These are phyloP conservation scores for Diploptera punctata DNA, from an alignment of 2,888 invertebrate species.

Conservation along the genomic window DNA sequence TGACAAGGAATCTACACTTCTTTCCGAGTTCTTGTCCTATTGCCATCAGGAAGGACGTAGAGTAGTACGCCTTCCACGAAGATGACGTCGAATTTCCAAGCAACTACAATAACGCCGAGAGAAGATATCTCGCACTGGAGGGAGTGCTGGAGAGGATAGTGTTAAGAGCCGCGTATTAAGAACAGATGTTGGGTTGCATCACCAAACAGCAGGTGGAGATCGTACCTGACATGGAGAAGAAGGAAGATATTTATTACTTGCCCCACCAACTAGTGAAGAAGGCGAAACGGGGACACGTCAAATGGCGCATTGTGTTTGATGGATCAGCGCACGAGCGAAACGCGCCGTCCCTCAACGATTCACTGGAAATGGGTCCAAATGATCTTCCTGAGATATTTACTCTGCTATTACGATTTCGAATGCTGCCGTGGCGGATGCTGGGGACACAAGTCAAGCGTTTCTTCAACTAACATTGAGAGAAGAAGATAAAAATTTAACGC, in stretches of 20 bases:
- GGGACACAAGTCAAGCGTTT: constrained; percentile 7
- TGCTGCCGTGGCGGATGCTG: not conserved
- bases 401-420: not conserved
- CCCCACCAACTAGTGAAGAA: not conserved
- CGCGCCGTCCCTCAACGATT: not conserved
- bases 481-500: not conserved
- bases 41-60: not conserved
- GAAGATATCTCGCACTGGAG: too few species aligned
- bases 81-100: not conserved
- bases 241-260: not conserved
- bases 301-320: constrained; percentile 8
- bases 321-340: not conserved
- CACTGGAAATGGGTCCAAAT: constrained; percentile 10
- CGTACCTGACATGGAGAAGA: too few species aligned
- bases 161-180: not conserved
- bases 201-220: not conserved
- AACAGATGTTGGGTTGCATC: not conserved
- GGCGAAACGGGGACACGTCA: not conserved
- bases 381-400: not conserved
- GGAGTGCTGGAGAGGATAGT: too few species aligned
- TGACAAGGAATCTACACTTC: not conserved
- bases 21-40: not conserved
- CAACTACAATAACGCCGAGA: not conserved
- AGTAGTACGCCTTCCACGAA: not conserved
- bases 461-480: not conserved